These are phyloP conservation scores for Nowickia ferox DNA, from an alignment of 2,888 invertebrate genomes.

Conservation along the genomic window DNA sequence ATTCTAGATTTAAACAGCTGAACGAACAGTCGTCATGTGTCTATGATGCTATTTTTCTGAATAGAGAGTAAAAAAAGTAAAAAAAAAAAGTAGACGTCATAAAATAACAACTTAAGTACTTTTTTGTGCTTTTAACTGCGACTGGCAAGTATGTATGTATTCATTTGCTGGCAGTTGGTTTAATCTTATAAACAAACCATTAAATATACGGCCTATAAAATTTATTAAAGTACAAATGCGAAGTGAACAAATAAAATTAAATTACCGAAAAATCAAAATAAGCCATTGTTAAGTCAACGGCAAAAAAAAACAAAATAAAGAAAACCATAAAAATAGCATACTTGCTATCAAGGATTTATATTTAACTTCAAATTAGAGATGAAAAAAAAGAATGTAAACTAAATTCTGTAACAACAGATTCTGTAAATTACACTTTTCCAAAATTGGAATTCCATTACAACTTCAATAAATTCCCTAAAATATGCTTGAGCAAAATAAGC, in stretches of 20 bases:
- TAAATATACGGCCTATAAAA: conserved; percentile 66
- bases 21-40: not conserved
- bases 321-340: conserved; percentile 20
- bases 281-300: conserved; percentile 3
- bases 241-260: conserved; percentile 37
- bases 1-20: conserved; percentile 15
- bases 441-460: not conserved
- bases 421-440: not conserved
- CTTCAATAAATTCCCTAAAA: not conserved
- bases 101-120: conserved; percentile 47
- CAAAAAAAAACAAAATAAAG: not conserved
- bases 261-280: conserved; percentile 52
- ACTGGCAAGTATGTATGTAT: conserved; percentile 54
- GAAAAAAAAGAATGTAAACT: not conserved
- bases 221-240: conserved; percentile 57
- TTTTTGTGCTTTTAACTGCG: conserved; percentile 53
- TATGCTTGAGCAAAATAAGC: conserved; percentile 32
- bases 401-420: not conserved
- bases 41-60: conserved; percentile 7
- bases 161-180: conserved; percentile 26
- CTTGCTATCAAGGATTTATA: conserved; percentile 12
- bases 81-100: conserved; percentile 33
- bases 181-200: conserved; percentile 61
- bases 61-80: conserved; percentile 7
- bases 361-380: not conserved